phyloP scores from a whole-genome alignment of 2,888 invertebrate species.

The Platypus cylindrus region DNA sequence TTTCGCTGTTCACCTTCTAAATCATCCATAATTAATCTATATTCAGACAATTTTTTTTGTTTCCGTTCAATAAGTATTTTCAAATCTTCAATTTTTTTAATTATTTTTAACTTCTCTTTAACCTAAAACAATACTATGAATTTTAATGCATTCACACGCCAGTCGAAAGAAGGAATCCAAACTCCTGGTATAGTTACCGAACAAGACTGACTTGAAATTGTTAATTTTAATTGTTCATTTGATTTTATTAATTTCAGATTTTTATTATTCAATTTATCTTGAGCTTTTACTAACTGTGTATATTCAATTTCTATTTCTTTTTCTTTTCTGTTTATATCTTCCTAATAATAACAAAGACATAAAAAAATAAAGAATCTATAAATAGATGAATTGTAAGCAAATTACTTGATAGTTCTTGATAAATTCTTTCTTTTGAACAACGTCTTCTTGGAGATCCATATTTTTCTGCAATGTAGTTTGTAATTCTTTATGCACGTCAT shows the following conservation, averaged over 20 bases:
- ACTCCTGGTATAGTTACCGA: slow-evolving; percentile 4
- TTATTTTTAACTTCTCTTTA: slow-evolving; percentile 5
- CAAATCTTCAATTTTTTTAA: slow-evolving; percentile 9
- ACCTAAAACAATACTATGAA: slow-evolving; percentile 11
- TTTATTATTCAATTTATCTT: slow-evolving; percentile 1
- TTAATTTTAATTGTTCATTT: slow-evolving; percentile 5
- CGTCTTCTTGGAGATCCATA: too few relatives aligned
- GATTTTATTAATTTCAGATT: slow-evolving; percentile 1
- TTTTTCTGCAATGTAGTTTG: too few relatives aligned
- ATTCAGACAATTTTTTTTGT: slow-evolving; percentile 5
- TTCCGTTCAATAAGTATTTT: slow-evolving; percentile 7
- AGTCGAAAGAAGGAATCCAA: too few relatives aligned
- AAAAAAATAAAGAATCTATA: too few relatives aligned
- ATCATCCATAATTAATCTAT: slow-evolving; percentile 6
- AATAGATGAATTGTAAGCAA: too few relatives aligned
- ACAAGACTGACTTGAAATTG: slow-evolving; percentile 5
- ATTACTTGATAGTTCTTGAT: too few relatives aligned
- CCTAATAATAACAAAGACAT: slow-evolving; percentile 5
- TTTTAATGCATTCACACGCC: too few relatives aligned
- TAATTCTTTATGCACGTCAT: too few relatives aligned
- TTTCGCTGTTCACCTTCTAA: slow-evolving; percentile 5
- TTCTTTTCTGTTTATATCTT: slow-evolving; percentile 3
- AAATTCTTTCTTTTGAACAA: too few relatives aligned
- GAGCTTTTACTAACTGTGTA: slow-evolving; percentile 3
- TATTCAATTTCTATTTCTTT: slow-evolving; percentile 5